Base-by-base conservation (phyloP, 1,140 invertebrate genomes). In the Cephus cinctus region DNA sequence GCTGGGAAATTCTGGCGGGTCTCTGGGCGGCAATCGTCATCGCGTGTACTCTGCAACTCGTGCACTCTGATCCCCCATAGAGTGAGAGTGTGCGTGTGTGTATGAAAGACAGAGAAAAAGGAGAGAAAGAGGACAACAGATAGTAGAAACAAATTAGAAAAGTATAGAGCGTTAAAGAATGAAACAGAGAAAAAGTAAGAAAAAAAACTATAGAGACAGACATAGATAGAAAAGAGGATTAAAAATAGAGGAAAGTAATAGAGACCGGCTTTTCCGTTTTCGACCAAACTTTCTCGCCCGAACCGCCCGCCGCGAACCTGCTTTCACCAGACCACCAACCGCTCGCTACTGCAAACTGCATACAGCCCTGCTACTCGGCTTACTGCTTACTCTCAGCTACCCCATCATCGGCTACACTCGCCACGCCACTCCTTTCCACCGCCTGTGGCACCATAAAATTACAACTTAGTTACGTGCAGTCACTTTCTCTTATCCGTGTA, bases 371-470 rank as follows among this genome's bases (percentile, higher is more conserved):
- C 69, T 68, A 71, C 65, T 71, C 67, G 63, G 67, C 65, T 71
- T 64, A 68, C 73, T 66, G 72, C 72, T 72, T 75, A 75, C 72
- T 65, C 66, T 73, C 71, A 64, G 72, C 71, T 74, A 74, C 71
- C 60, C 71, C 69, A 72, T 72, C 67, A 70, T 72, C 70, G 57
- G 70, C 70, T 71, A 72, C 71, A 72, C 64, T 69, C 71, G 68
- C 67, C 68, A 61, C 65, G 63, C 65, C 72, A 73, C 72, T 65
- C 70, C 71, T 69, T 71, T 67, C 65, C 71, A 73, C 74, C 74
- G 74, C 74, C 74, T 76, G 73, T 76, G 73, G 74, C 74, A 76
- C 74, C 74, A 76, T 70, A 76, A 75, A 76, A 76, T 75, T 55
- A 75, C 56, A 73, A 69, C 71, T 76, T 76, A 75, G 67, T 69